Evolutionary conservation across 2,888 invertebrate species (phyloP).

Genomic region (Lasioglossum leucozonium): DNA sequence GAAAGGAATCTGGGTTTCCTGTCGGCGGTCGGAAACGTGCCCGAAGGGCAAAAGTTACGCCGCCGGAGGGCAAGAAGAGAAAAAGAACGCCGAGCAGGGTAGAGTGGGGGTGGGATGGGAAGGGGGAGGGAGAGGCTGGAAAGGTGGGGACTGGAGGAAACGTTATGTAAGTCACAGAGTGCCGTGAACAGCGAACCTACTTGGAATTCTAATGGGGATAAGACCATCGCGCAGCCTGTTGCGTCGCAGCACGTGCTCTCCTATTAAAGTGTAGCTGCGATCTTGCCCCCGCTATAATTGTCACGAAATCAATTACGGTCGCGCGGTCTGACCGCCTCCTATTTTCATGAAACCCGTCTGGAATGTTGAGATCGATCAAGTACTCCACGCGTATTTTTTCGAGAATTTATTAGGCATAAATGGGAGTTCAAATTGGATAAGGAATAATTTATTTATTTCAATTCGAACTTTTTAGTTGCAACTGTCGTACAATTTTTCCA

Average conservation of each 20-base stretch:
- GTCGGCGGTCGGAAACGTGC: conserved; percentile 36
- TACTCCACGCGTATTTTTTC: background rate
- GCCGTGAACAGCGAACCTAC: conserved; percentile 49
- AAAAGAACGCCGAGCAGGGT: conserved; percentile 16
- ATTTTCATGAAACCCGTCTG: background rate
- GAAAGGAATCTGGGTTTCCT: conserved; percentile 52
- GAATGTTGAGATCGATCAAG: background rate
- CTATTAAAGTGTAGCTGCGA: background rate
- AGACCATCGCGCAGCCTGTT: conserved; percentile 75
- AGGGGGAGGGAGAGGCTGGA: background rate
- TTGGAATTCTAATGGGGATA: conserved; percentile 78
- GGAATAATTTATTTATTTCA: too few species aligned
- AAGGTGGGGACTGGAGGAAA: conserved; percentile 30
- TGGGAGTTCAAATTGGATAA: too few species aligned
- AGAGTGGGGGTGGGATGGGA: conserved; percentile 23
- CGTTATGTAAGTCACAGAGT: conserved; percentile 48
- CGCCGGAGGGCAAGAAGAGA: conserved; percentile 24
- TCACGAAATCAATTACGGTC: conserved; percentile 10
- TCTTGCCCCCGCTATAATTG: conserved; percentile 6
- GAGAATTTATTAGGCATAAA: background rate
- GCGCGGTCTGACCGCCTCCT: background rate
- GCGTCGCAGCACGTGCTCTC: conserved; percentile 70
- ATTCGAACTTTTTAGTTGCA: too few species aligned
- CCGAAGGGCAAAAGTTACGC: conserved; percentile 40
- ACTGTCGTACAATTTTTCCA: too few species aligned